phyloP scores from a whole-genome alignment of 2,888 invertebrate species.

The Ditula angustiorana region DNA sequence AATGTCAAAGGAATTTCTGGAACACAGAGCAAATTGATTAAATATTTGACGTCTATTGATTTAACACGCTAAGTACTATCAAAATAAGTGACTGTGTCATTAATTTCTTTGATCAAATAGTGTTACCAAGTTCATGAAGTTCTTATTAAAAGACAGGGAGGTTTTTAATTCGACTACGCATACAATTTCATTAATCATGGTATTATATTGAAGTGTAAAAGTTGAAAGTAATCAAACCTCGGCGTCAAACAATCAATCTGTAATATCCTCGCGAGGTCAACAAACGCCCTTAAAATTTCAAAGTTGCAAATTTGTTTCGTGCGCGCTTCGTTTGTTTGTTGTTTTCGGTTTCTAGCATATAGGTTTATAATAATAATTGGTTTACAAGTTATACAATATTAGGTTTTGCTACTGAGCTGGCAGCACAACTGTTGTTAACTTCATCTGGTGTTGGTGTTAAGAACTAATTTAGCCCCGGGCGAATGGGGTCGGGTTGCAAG shows the following conservation, averaged over 20 bases:
- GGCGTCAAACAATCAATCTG: slow-evolving; percentile 12
- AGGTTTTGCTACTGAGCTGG: slow-evolving; percentile 27
- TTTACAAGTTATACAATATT: slow-evolving; percentile 31
- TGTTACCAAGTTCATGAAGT: neutral
- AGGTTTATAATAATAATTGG: slow-evolving; percentile 33
- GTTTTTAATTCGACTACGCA: neutral
- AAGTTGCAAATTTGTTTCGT: slow-evolving; percentile 15
- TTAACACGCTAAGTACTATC: slow-evolving; percentile 8
- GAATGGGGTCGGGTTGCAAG: slow-evolving; percentile 49
- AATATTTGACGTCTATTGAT: slow-evolving; percentile 24
- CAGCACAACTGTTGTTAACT: slow-evolving; percentile 38
- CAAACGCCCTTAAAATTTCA: slow-evolving; percentile 7
- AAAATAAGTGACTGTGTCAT: slow-evolving; percentile 13
- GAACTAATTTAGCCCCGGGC: slow-evolving; percentile 63
- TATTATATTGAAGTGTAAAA: neutral
- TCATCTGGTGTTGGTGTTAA: slow-evolving; percentile 60
- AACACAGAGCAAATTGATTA: slow-evolving; percentile 24
- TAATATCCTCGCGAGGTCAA: slow-evolving; percentile 1
- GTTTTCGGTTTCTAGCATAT: slow-evolving; percentile 19
- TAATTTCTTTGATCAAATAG: slow-evolving; percentile 12
- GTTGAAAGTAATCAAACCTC: slow-evolving; percentile 11
- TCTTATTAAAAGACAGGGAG: neutral
- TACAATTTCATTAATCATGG: neutral
- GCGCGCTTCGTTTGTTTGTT: slow-evolving; percentile 10
- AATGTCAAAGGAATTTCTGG: slow-evolving; percentile 16